phyloP scores from a whole-genome alignment of 2,113 vertebrate species.

The Paraplagusia blochii region DNA sequence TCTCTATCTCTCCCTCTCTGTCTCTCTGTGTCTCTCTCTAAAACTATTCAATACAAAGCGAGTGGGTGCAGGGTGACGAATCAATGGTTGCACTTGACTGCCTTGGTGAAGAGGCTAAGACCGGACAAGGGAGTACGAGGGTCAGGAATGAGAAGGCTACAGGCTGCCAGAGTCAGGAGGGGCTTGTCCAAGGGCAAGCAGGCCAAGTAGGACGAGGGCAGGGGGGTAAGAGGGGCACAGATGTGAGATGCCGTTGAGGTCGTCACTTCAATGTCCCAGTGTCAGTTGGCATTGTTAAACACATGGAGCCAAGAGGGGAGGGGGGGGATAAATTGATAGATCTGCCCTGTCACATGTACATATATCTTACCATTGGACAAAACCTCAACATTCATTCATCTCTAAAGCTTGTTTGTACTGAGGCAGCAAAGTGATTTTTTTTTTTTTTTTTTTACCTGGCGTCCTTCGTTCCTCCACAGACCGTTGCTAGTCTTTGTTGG shows the following conservation, averaged over 20 bases:
- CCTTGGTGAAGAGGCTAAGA: slow-evolving; percentile 35
- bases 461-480: slow-evolving; percentile 92
- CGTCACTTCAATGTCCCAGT: slow-evolving; percentile 55
- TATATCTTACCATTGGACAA: slow-evolving; percentile 46
- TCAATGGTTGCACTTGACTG: slow-evolving; percentile 64
- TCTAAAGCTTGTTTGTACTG: slow-evolving; percentile 31
- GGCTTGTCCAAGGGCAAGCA: slow-evolving; percentile 36
- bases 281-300: slow-evolving; percentile 70
- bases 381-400: slow-evolving; percentile 43
- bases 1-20: slow-evolving; percentile 23
- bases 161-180: slow-evolving; percentile 19
- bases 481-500: slow-evolving; percentile 98
- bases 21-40: slow-evolving; percentile 35
- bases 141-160: slow-evolving; percentile 7
- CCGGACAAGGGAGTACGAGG: slow-evolving; percentile 6
- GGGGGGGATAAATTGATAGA: slow-evolving; percentile 19
- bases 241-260: slow-evolving; percentile 68
- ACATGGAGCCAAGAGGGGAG: slow-evolving; percentile 10
- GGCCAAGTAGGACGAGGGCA: slow-evolving; percentile 14
- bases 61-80: slow-evolving; percentile 35
- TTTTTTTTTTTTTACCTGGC: slow-evolving; percentile 78
- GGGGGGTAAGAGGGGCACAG: slow-evolving; percentile 56
- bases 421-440: slow-evolving; percentile 4
- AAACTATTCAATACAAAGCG: slow-evolving; percentile 25
- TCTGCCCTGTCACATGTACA: slow-evolving; percentile 54